Evolutionary conservation across 2,113 vertebrate genomes (phyloP).

Genomic region (Trematocara macrostoma): DNA sequence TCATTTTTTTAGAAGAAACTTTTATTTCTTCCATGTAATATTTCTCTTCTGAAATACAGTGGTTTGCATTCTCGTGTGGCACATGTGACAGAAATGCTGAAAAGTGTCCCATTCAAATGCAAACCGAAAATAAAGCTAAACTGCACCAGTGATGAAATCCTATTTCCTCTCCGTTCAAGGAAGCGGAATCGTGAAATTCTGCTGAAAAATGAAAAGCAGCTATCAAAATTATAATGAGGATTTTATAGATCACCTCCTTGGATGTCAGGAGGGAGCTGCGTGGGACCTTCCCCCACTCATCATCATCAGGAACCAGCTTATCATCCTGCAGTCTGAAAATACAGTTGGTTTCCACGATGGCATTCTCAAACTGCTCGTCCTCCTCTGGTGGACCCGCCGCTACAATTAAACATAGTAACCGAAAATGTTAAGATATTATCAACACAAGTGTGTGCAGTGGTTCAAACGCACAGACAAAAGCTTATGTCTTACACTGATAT

Average conservation of each 20-base stretch:
- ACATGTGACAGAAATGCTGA: background rate
- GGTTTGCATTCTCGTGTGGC: background rate
- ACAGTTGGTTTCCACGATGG: conserved; percentile 98
- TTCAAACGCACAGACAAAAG: background rate
- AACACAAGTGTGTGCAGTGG: background rate
- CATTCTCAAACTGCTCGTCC: conserved; percentile 90
- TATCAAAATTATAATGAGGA: background rate
- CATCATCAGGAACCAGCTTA: conserved; percentile 93
- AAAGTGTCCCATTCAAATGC: accelerated
- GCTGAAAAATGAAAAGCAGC: background rate
- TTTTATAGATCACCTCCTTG: conserved; percentile 79
- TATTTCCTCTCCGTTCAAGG: background rate
- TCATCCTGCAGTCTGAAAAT: conserved; percentile 90
- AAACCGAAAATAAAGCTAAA: background rate
- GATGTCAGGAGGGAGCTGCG: conserved; percentile 81
- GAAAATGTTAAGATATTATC: background rate
- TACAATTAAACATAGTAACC: conserved; percentile 25
- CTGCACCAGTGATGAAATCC: background rate
- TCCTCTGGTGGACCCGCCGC: conserved; percentile 88
- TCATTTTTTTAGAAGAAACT: background rate
- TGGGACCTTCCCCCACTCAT: conserved; percentile 94
- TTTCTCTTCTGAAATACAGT: background rate
- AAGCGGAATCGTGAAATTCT: background rate
- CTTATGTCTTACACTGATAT: conserved; percentile 78
- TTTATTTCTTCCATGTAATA: background rate